Evolutionary conservation across 2,888 invertebrate genomes (phyloP).

Genomic region (Synergus gifuensis): DNA sequence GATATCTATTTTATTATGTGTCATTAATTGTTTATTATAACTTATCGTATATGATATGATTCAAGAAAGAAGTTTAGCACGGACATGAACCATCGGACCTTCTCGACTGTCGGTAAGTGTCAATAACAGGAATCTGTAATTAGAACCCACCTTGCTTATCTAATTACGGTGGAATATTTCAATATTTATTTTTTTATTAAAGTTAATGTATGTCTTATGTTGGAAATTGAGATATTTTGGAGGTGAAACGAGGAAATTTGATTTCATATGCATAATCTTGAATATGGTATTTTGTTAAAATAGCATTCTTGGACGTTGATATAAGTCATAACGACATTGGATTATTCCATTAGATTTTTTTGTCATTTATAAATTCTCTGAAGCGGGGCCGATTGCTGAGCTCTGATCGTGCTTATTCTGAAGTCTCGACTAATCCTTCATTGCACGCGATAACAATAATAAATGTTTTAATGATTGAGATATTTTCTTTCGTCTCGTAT

Average conservation of each 20-base stretch:
- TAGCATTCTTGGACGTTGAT: background rate
- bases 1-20: no score
- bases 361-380: background rate
- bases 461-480: background rate
- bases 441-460: background rate
- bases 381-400: no score
- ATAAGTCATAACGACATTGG: background rate
- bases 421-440: background rate
- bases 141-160: no score
- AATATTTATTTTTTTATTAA: no score
- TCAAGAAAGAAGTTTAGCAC: no score
- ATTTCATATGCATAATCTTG: background rate
- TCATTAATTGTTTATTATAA: no score
- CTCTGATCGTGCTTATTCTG: conserved; percentile 7
- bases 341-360: background rate
- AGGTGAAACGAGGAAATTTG: background rate
- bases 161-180: no score
- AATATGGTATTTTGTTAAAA: conserved; percentile 1
- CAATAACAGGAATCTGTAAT: no score
- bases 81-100: no score
- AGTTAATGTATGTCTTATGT: no score
- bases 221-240: background rate
- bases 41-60: no score
- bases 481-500: background rate
- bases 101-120: no score